Conservation (phyloP, 2,113 vertebrate genomes). For the Pipa parva region DNA sequence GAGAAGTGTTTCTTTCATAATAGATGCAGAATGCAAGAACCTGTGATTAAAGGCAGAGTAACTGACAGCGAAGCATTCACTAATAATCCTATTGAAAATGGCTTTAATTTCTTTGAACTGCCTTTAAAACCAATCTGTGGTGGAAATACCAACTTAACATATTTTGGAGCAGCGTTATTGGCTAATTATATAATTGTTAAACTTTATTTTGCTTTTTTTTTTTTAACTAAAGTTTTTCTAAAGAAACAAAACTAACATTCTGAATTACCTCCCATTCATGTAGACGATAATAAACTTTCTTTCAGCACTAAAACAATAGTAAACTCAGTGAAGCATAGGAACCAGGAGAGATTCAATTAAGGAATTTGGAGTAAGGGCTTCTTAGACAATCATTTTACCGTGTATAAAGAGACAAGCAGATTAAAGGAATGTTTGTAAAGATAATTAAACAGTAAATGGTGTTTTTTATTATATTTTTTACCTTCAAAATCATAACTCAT, state of each 20-base stretch:
- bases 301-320: too few relatives aligned
- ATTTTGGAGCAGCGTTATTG: too few relatives aligned
- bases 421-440: too few relatives aligned
- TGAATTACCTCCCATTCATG: background rate
- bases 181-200: background rate
- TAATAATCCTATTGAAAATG: conserved; percentile 20
- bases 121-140: background rate
- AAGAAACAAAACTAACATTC: background rate
- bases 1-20: conserved; percentile 20
- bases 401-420: too few relatives aligned
- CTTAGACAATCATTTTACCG: too few relatives aligned
- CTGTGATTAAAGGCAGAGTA: conserved; percentile 27
- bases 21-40: conserved; percentile 25
- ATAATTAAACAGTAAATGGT: too few relatives aligned
- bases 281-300: too few relatives aligned
- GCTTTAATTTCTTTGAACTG: conserved; percentile 16
- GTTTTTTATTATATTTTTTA: too few relatives aligned
- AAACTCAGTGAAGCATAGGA: too few relatives aligned
- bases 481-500: too few relatives aligned
- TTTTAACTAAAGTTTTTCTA: background rate
- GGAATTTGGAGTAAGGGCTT: too few relatives aligned
- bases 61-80: conserved; percentile 25
- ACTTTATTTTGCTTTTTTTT: background rate
- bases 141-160: background rate
- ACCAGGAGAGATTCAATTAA: too few relatives aligned